Percentiles rank a stretch among this genome's conserved stretches.
These are phyloP conservation scores for Drosophila pseudoobscura DNA, from an alignment of 1,140 invertebrate species.

Conservation along the genomic window DNA sequence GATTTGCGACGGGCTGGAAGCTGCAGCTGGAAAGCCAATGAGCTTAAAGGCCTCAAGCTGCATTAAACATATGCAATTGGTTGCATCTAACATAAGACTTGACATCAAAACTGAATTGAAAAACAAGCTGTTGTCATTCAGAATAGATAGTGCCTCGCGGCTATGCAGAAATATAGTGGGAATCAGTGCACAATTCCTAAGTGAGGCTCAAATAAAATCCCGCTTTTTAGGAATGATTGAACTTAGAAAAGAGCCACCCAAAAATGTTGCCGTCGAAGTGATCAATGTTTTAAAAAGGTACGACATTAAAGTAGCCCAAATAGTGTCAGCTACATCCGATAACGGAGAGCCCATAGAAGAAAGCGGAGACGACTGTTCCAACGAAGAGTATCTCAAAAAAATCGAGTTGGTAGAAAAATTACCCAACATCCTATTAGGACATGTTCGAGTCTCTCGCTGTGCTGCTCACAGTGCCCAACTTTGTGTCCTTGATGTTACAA, in stretches of 20 bases:
- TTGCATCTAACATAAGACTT: constrained; percentile 10
- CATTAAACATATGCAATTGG: not conserved
- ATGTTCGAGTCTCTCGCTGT: not conserved
- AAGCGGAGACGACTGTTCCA: too few species aligned
- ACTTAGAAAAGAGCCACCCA: not conserved
- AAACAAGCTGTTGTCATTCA: constrained; percentile 14
- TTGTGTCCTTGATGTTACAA: constrained; percentile 9
- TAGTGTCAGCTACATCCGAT: constrained; percentile 19
- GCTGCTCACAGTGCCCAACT: constrained; percentile 11
- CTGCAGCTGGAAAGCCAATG: not conserved
- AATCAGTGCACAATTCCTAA: constrained; percentile 26
- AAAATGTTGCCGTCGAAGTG: constrained; percentile 15
- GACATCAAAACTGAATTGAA: constrained; percentile 17
- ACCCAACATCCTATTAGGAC: too few species aligned
- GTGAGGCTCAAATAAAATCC: constrained; percentile 11
- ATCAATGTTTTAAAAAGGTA: constrained; percentile 13
- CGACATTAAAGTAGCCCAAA: constrained; percentile 9
- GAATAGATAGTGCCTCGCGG: constrained; percentile 5
- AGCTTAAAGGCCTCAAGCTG: too few species aligned
- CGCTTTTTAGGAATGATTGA: constrained; percentile 13
- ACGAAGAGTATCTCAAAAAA: too few species aligned
- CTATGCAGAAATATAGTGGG: constrained; percentile 19
- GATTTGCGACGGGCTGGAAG: constrained; percentile 12
- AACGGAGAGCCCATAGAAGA: not conserved
- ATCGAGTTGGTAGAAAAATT: too few species aligned